Percentiles rank a stretch among this genome's conserved stretches.
Conservation (phyloP, 2,888 invertebrate genomes). For the Galerucella pusilla region DNA sequence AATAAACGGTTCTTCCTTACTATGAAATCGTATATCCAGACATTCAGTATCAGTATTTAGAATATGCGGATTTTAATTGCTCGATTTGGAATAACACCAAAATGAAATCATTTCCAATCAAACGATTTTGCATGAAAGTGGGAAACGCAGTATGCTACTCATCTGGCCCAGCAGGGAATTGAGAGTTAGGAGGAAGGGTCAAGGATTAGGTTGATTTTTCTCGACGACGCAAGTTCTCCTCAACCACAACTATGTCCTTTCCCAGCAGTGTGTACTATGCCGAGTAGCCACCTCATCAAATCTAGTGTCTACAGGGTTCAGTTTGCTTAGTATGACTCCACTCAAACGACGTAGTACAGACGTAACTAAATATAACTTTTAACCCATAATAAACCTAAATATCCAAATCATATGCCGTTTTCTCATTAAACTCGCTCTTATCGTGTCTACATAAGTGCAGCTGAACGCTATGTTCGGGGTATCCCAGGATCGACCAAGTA, state of each 20-base stretch:
- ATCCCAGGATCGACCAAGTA: no score
- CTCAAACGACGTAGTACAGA: no score
- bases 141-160: slow-evolving; percentile 18
- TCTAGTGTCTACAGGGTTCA: no score
- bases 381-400: no score
- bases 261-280: no score
- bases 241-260: slow-evolving; percentile 12
- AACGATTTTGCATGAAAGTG: slow-evolving; percentile 12
- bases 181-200: slow-evolving; percentile 25
- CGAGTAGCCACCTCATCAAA: no score
- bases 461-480: no score
- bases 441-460: no score
- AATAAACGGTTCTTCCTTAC: background rate
- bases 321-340: no score
- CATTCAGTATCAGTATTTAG: background rate
- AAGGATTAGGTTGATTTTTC: slow-evolving; percentile 24
- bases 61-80: slow-evolving; percentile 11
- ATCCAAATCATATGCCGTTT: no score
- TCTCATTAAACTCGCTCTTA: no score
- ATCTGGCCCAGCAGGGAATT: slow-evolving; percentile 24
- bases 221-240: slow-evolving; percentile 13
- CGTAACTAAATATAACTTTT: no score
- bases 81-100: slow-evolving; percentile 7
- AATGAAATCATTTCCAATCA: slow-evolving; percentile 27
- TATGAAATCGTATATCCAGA: background rate